Percentiles rank a stretch among this genome's conserved stretches.
These are phyloP conservation scores for Creontiades dilutus DNA, from an alignment of 2,888 invertebrate genomes.

Conservation along the genomic window DNA sequence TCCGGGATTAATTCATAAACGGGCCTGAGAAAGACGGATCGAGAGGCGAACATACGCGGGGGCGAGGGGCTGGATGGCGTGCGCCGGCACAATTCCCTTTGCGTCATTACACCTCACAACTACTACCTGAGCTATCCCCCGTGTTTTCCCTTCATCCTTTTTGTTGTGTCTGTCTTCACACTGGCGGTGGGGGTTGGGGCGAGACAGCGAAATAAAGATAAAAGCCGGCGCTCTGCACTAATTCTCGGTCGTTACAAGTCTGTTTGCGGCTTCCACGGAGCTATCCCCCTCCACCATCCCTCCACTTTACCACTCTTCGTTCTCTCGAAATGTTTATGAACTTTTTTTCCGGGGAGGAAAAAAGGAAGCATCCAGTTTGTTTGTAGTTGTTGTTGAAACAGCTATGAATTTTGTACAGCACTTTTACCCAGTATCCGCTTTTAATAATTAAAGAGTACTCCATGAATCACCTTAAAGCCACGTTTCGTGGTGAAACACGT, in stretches of 20 bases:
- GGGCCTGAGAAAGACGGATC: conserved; percentile 44
- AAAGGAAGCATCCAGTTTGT: conserved; percentile 21
- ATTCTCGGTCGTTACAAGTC: conserved; percentile 24
- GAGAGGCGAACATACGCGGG: conserved; percentile 1
- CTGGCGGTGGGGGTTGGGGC: background rate
- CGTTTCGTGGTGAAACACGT: background rate
- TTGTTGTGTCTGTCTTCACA: conserved; percentile 51
- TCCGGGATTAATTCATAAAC: conserved; percentile 66
- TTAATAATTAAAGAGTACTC: background rate
- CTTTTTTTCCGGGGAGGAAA: conserved; percentile 30
- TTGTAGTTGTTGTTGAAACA: conserved; percentile 23
- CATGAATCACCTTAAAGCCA: background rate
- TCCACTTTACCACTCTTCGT: background rate
- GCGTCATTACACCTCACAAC: conserved; percentile 66
- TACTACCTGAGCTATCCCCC: background rate
- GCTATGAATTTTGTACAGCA: conserved; percentile 7
- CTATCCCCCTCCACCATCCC: background rate
- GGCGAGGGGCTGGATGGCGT: conserved; percentile 56
- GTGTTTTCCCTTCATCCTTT: background rate
- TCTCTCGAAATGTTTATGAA: conserved; percentile 46
- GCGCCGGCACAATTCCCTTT: conserved; percentile 63
- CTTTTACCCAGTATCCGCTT: conserved; percentile 10
- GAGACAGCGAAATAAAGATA: conserved; percentile 32
- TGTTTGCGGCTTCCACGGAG: background rate
- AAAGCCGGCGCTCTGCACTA: conserved; percentile 29